phyloP scores from a whole-genome alignment of 1,140 invertebrate species.

The Nasonia giraulti region DNA sequence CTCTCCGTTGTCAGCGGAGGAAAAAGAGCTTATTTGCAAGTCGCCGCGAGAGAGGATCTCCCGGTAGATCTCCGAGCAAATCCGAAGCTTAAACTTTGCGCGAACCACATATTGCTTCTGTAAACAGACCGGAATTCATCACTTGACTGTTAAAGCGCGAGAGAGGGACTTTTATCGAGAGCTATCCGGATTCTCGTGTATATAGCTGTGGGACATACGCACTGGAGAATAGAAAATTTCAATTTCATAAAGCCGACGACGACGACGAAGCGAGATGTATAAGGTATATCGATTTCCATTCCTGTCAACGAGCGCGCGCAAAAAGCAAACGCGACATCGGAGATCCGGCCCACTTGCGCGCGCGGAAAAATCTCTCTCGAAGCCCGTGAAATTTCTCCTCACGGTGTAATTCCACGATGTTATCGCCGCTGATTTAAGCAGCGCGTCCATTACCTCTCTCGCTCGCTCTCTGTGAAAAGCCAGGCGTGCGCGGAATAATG shows the following conservation, averaged over 20 bases:
- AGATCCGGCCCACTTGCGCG: not conserved
- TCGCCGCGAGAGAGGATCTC: conserved; percentile 11
- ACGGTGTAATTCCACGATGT: conserved; percentile 17
- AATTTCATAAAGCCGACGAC: not conserved
- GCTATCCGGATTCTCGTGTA: too few relatives aligned
- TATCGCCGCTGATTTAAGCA: conserved; percentile 29
- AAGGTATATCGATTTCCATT: not conserved
- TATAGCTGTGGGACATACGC: too few relatives aligned
- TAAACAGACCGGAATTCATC: conserved; percentile 28
- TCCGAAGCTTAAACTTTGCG: conserved; percentile 21
- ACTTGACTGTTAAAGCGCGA: not conserved
- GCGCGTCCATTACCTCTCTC: not conserved
- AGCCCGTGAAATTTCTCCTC: not conserved
- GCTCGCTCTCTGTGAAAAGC: not conserved
- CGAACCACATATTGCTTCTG: conserved; percentile 32
- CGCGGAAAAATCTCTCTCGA: not conserved
- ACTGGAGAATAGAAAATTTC: not conserved
- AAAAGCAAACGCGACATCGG: not conserved
- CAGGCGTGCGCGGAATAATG: conserved; percentile 30
- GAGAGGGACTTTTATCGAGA: not conserved
- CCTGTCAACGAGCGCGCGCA: not conserved
- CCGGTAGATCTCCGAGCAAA: conserved; percentile 39
- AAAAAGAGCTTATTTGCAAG: conserved; percentile 25
- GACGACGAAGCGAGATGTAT: not conserved
- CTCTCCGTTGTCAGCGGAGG: not conserved